Evolutionary conservation across 2,888 invertebrate genomes (phyloP).

Genomic region (Meandrusa payeni): DNA sequence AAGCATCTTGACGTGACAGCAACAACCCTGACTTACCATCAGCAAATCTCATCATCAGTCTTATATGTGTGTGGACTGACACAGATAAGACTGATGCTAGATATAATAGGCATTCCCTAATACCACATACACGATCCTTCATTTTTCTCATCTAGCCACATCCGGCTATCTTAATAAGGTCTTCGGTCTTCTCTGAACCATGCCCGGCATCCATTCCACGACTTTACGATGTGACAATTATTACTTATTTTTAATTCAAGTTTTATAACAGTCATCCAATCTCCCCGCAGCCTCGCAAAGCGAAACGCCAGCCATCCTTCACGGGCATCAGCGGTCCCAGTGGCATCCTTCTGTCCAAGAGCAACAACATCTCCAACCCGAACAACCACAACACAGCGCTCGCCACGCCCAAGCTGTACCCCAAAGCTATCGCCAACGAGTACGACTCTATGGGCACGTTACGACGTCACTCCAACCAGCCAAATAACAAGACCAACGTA

Average conservation of each 20-base stretch:
- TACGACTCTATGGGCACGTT: slow-evolving; percentile 88
- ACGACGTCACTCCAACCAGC: slow-evolving; percentile 87
- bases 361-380: slow-evolving; percentile 81
- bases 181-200: too few species aligned
- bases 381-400: slow-evolving; percentile 81
- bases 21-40: too few species aligned
- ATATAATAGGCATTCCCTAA: too few species aligned
- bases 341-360: slow-evolving; percentile 77
- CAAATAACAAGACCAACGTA: slow-evolving; percentile 82
- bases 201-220: too few species aligned
- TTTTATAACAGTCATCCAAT: slow-evolving; percentile 4
- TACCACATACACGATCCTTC: too few species aligned
- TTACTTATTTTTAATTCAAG: not conserved
- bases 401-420: slow-evolving; percentile 84
- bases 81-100: too few species aligned
- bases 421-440: slow-evolving; percentile 86
- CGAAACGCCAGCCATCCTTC: slow-evolving; percentile 87
- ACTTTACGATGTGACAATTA: too few species aligned
- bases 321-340: slow-evolving; percentile 77
- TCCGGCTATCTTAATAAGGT: too few species aligned
- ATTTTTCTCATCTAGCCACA: too few species aligned
- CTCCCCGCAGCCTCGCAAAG: slow-evolving; percentile 64
- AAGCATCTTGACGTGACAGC: too few species aligned
- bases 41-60: too few species aligned
- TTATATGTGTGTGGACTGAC: too few species aligned